Percentiles rank a stretch among this genome's conserved stretches.
phyloP scores from a whole-genome alignment of 2,888 invertebrate species.

The Caenorhabditis virilis region DNA sequence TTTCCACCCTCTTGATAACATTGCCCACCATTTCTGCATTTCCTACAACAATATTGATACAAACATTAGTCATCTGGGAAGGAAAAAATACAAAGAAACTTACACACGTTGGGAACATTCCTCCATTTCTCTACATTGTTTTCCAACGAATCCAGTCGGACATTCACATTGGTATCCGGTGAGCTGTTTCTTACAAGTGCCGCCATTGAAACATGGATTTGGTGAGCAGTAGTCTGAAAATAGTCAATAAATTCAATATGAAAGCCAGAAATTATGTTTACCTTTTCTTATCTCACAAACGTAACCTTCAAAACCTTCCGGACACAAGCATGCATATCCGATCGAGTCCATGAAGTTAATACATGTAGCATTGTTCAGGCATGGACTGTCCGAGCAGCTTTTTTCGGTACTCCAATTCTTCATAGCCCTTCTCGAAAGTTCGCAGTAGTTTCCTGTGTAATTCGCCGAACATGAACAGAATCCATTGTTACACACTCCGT shows the following conservation, averaged over 20 bases:
- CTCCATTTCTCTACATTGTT: slow-evolving; percentile 77
- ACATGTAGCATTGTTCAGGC: slow-evolving; percentile 42
- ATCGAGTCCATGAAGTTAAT: slow-evolving; percentile 78
- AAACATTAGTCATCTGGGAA: slow-evolving; percentile 11
- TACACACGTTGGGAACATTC: slow-evolving; percentile 4
- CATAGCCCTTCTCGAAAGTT: slow-evolving; percentile 21
- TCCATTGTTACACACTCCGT: slow-evolving; percentile 45
- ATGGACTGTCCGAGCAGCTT: slow-evolving; percentile 49
- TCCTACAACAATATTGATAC: slow-evolving; percentile 72
- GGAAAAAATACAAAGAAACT: no score
- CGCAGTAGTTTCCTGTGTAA: slow-evolving; percentile 44
- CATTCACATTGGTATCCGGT: slow-evolving; percentile 84
- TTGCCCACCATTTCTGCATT: slow-evolving; percentile 84
- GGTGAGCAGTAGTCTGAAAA: slow-evolving; percentile 14
- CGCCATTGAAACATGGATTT: slow-evolving; percentile 45
- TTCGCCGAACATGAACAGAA: slow-evolving; percentile 36
- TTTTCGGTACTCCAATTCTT: slow-evolving; percentile 43
- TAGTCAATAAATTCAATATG: no score
- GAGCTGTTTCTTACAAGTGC: slow-evolving; percentile 35
- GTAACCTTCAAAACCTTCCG: slow-evolving; percentile 85
- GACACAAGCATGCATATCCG: slow-evolving; percentile 83
- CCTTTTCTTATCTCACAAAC: slow-evolving; percentile 79
- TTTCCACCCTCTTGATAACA: no score
- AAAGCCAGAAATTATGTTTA: no score
- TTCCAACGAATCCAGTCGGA: slow-evolving; percentile 87